phyloP scores from a whole-genome alignment of 2,797 vertebrate genomes.

The Pelobates cultripes region DNA sequence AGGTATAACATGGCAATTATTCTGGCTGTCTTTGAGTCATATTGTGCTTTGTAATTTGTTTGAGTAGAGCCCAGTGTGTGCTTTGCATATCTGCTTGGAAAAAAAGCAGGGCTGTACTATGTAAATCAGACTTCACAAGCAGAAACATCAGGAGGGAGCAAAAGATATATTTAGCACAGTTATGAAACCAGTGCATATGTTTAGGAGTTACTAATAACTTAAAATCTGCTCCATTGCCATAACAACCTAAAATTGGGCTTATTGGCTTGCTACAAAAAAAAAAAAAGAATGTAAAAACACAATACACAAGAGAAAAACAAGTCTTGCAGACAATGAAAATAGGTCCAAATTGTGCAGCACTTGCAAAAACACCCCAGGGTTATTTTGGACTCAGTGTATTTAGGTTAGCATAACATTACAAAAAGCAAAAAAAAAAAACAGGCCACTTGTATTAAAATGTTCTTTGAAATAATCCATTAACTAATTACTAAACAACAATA shows the following conservation, averaged over 20 bases:
- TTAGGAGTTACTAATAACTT: slow-evolving; percentile 43
- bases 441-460: too few species aligned
- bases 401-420: not conserved
- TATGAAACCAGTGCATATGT: slow-evolving; percentile 47
- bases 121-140: slow-evolving; percentile 35
- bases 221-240: slow-evolving; percentile 37
- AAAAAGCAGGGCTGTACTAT: slow-evolving; percentile 8
- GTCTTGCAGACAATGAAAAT: not conserved
- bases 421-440: too few species aligned
- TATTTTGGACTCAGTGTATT: not conserved
- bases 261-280: slow-evolving; percentile 5
- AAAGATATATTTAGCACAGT: slow-evolving; percentile 43
- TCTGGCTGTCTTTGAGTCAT: not conserved
- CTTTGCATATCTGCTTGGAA: slow-evolving; percentile 20
- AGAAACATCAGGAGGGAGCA: slow-evolving; percentile 38
- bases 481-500: too few species aligned
- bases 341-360: not conserved
- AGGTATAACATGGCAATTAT: slow-evolving; percentile 27
- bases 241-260: slow-evolving; percentile 33
- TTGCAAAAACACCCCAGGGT: not conserved
- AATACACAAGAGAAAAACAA: too few species aligned
- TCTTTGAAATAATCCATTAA: too few species aligned
- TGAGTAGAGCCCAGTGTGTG: slow-evolving; percentile 20
- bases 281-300: not conserved
- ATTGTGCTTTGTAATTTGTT: slow-evolving; percentile 28